Evolutionary conservation across 2,888 invertebrate species (phyloP).

Genomic region (Hoplodrina blanda): DNA sequence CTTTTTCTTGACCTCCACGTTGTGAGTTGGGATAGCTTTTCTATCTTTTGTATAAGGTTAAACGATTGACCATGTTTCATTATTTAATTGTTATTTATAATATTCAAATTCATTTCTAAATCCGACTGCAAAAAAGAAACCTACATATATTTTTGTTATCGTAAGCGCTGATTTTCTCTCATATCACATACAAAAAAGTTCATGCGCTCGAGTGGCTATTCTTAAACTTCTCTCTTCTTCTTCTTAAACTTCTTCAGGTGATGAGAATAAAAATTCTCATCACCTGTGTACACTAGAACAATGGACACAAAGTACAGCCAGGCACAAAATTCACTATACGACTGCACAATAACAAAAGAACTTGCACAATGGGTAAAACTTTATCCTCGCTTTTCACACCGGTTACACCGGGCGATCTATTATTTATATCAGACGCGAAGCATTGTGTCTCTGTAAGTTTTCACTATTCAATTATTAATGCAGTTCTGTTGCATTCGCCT

Average conservation of each 20-base stretch:
- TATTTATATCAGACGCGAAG: conserved; percentile 64
- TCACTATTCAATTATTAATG: conserved; percentile 54
- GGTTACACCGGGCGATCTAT: conserved; percentile 59
- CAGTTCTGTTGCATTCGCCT: conserved; percentile 47
- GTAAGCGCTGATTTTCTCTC: neutral
- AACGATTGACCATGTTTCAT: neutral
- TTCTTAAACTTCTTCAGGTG: conserved; percentile 1
- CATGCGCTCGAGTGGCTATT: neutral
- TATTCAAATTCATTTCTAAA: neutral
- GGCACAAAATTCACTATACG: conserved; percentile 56
- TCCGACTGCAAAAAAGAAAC: neutral
- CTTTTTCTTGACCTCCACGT: conserved; percentile 15
- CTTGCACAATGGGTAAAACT: conserved; percentile 65
- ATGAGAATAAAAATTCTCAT: conserved; percentile 1
- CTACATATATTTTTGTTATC: too few relatives aligned
- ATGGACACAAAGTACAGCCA: conserved; percentile 27
- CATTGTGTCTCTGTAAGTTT: conserved; percentile 58
- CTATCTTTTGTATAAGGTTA: neutral
- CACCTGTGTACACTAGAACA: conserved; percentile 37
- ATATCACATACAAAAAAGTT: neutral
- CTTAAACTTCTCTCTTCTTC: conserved; percentile 5
- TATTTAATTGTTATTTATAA: too few relatives aligned
- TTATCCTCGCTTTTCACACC: conserved; percentile 48
- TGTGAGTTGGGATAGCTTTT: conserved; percentile 6
- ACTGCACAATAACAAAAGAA: conserved; percentile 68